A percentile compares a stretch with the other conserved stretches of the same genome.
phyloP scores from a whole-genome alignment of 1,140 invertebrate species.

The Diabrotica virgifera region DNA sequence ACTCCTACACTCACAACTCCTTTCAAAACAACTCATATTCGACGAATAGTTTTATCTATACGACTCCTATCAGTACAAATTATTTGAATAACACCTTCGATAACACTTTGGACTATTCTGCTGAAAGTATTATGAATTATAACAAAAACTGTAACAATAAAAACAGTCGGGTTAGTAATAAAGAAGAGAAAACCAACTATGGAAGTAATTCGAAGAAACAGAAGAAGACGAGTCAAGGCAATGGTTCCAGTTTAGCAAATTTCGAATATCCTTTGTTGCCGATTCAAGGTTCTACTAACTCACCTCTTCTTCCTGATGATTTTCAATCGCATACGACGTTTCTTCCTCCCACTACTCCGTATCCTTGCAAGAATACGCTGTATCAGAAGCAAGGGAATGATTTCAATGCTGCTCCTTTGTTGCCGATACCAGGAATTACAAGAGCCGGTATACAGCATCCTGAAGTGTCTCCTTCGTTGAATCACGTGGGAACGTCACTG shows the following conservation, averaged over 20 bases:
- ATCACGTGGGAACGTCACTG: conserved; percentile 53
- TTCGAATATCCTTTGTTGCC: conserved; percentile 46
- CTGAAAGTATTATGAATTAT: conserved; percentile 23
- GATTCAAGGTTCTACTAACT: conserved; percentile 45
- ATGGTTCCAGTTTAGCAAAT: conserved; percentile 29
- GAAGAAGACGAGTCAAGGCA: conserved; percentile 29
- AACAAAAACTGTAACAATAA: conserved; percentile 15
- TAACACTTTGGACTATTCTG: conserved; percentile 26
- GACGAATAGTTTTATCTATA: conserved; percentile 35
- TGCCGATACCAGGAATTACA: conserved; percentile 34
- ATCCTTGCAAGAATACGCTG: conserved; percentile 44
- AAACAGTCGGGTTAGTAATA: conserved; percentile 2
- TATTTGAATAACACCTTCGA: conserved; percentile 41
- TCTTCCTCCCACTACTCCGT: conserved; percentile 41
- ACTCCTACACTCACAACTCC: conserved; percentile 37
- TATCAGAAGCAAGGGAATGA: conserved; percentile 36
- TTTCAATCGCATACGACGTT: conserved; percentile 43
- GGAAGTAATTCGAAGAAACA: conserved; percentile 26
- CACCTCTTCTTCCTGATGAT: conserved; percentile 47
- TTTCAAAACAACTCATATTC: conserved; percentile 39
- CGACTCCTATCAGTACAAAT: conserved; percentile 31
- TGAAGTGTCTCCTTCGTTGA: conserved; percentile 41
- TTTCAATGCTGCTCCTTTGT: conserved; percentile 27
- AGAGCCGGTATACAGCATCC: conserved; percentile 36
- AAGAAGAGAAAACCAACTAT: conserved; percentile 27